A percentile compares a stretch with the other conserved stretches of the same genome.
phyloP scores from a whole-genome alignment of 2,797 vertebrate genomes.

The Phrynocephalus forsythii region DNA sequence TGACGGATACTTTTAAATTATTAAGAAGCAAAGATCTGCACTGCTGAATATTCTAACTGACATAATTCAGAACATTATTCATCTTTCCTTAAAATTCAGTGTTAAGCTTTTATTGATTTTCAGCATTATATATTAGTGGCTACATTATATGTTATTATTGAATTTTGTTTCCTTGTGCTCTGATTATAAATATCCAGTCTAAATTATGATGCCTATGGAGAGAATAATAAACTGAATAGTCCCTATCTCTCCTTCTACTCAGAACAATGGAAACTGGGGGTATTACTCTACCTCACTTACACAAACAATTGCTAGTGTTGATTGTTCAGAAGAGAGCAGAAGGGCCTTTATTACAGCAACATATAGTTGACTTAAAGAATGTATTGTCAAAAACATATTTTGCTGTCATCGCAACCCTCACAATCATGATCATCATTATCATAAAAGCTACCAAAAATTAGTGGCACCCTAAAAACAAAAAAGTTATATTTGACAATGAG shows the following conservation, averaged over 20 bases:
- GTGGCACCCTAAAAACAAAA: too few species aligned
- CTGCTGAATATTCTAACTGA: background rate
- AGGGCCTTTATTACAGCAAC: background rate
- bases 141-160: conserved; percentile 1
- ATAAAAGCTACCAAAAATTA: too few species aligned
- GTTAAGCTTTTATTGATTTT: conserved; percentile 27
- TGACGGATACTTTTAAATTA: background rate
- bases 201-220: background rate
- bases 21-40: background rate
- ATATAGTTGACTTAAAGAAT: background rate
- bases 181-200: background rate
- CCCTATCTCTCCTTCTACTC: background rate
- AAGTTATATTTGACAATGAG: too few species aligned
- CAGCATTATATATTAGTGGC: conserved; percentile 1
- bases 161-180: background rate
- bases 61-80: background rate
- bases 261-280: background rate
- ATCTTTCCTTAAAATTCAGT: background rate
- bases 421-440: background rate
- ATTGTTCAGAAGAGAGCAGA: background rate
- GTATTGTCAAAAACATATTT: background rate
- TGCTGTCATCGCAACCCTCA: background rate
- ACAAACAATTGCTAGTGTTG: background rate
- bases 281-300: too few species aligned
- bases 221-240: background rate